These are phyloP conservation scores for Bubalus kerabau DNA, from an alignment of 2,113 vertebrate genomes.

Conservation along the genomic window DNA sequence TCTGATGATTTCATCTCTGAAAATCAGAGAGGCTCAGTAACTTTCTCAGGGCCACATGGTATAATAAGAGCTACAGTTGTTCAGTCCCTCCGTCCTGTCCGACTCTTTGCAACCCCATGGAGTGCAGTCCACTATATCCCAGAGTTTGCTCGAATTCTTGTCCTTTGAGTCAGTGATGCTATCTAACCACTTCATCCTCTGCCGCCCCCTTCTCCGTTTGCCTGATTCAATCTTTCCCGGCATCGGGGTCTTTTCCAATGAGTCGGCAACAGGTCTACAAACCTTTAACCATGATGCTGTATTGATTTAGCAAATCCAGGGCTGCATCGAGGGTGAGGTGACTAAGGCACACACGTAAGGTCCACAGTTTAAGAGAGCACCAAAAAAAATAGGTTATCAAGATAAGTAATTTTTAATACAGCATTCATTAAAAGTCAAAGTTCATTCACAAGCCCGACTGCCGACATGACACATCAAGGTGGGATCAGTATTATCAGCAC, in stretches of 20 bases:
- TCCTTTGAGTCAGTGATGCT: background rate
- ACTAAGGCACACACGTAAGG: too few species aligned
- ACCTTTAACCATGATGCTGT: background rate
- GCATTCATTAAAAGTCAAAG: background rate
- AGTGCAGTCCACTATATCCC: background rate
- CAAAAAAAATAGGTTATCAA: background rate
- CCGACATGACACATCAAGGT: background rate
- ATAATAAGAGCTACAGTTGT: background rate
- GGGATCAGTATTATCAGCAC: background rate
- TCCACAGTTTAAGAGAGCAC: background rate
- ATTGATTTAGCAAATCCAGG: background rate
- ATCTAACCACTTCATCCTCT: background rate
- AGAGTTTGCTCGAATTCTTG: background rate
- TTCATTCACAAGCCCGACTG: background rate
- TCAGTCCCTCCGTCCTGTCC: background rate
- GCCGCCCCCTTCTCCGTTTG: background rate
- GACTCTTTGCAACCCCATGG: background rate
- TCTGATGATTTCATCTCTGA: background rate
- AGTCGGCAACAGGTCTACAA: background rate
- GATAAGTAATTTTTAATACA: background rate
- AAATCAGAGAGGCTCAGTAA: background rate
- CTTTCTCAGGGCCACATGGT: background rate
- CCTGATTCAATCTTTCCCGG: background rate
- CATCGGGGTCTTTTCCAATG: background rate
- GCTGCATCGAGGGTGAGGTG: too few species aligned